Base-by-base conservation (phyloP, 2,888 invertebrate genomes). In the Anodontia alba region DNA sequence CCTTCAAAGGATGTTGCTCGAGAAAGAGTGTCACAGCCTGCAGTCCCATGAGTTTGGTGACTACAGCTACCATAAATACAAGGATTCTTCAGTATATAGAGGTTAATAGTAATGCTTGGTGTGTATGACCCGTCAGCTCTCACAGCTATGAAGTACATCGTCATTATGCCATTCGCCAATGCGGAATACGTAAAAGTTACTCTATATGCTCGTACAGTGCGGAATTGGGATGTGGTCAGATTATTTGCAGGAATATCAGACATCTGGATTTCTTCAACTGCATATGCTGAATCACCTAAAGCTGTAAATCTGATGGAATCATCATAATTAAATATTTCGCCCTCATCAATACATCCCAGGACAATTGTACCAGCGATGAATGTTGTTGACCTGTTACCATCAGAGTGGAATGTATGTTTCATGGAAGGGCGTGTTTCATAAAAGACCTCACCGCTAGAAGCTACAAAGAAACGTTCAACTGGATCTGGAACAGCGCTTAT, bases 1-100 rank as follows among this genome's bases (percentile, higher is more conserved):
- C 54, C 36, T n/a, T 78, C 73, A 66, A 88, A 89, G 8, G 81
- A 84, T 7, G 12, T 23, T 0, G 88, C 74, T 36, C 89, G 76
- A 1, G 33, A 62, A 2, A 66, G 66, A 57, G 84, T 78, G 62
- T 78, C 42, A 68, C 89, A 89, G 1, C 71, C 76, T 0, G 43
- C 67, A 12, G 46, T 29, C 12, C 76, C 79, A 0, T 15, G 17
- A 8, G 29, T 10, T 20, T 1, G 3, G 10, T 78, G 78, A 43
- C 57, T 36, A 57, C 89, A 89, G 17, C 46, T 23, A 0, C 89
- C 89, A 80, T 84, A 76, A 0, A 84, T 73, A 73, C 89, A 84
- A 1, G 84, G 84, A 29, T 84, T 74, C 15, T 74, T 42, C 0
- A 84, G 73, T 29, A 84, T 67, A 72, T 57, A 84, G 15, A 81